These are phyloP conservation scores for Brachionus manjavacas DNA, from an alignment of 1,140 invertebrate species.

Conservation along the genomic window DNA sequence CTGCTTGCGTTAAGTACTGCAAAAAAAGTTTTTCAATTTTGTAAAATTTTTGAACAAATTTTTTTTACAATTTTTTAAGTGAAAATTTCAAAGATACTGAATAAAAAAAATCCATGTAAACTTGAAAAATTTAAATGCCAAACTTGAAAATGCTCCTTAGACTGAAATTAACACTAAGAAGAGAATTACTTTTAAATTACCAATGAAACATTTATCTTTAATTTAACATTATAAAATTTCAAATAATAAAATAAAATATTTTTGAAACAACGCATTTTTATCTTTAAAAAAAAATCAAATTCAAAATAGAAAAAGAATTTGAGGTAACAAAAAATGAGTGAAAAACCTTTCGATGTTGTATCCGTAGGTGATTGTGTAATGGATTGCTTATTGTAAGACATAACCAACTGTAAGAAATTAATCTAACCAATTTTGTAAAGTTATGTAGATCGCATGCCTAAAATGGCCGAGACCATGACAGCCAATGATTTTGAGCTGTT, in stretches of 20 bases:
- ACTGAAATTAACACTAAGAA: no score
- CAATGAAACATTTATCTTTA: neutral
- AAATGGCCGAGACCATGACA: constrained; percentile 40
- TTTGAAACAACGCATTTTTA: neutral
- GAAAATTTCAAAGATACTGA: no score
- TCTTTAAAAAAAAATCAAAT: neutral
- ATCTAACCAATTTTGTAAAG: neutral
- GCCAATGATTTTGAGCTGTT: constrained; percentile 4
- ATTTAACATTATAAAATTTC: neutral
- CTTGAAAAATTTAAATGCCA: no score
- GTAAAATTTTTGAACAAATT: no score
- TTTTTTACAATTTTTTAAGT: no score
- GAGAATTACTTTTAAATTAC: neutral
- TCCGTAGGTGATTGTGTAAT: constrained; percentile 37
- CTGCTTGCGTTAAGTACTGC: no score
- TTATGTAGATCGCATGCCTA: constrained; percentile 35
- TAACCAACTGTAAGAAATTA: neutral
- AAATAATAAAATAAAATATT: neutral
- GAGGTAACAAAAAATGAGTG: neutral
- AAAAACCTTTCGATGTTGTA: neutral
- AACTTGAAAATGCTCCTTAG: no score
- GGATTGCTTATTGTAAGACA: constrained; percentile 11
- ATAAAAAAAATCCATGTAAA: no score
- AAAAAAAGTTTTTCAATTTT: no score
- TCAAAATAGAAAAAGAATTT: neutral